Evolutionary conservation across 2,888 invertebrate genomes (phyloP), one percentile per base, ranked within the genome.

Genomic region (Rhimphoctona megacephalus): DNA sequence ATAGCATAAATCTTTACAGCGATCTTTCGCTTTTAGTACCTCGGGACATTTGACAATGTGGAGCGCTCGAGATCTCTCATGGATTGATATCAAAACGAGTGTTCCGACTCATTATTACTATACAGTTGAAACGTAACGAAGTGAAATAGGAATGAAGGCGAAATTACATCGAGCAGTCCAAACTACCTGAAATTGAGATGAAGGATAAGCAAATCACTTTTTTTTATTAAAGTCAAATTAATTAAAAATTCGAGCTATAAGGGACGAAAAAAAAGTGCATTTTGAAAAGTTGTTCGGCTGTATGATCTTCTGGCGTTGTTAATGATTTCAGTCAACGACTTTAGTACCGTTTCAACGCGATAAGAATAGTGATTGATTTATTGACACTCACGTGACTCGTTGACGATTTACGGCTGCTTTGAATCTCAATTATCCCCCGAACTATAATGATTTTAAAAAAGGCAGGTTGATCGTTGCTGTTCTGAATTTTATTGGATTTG

Each of bases 41-140:
- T 54, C 85, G 85, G 64, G 70, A 80, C 80, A 14, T 52, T 64
- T 72, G 81, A 81, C 81, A 52, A 54, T 19, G 61, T 36, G n/a
- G 64, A 46, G 30, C 39, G 17, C 39, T 57, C 61, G 39, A 39
- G 39, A 77, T 77, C 66, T 61, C 49, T 39, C 52, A 73, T 83
- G 52, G 30, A 74, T 46, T 33, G 43, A 7, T 52, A 70, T 25
- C 33, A n/a, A 52, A 76, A 39, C 9, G 76, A 54, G 36, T 61
- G 17, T 43, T 17, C 66, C 52, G 72, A 46, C 36, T 85, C 76
- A 81, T 70, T 46, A 25, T 14, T 46, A 64, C 25, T 19, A 5
- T 17, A n/a, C n/a, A n/a, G n/a, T 39, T 22, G 8, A 43, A 33
- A 61, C 17, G 39, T 57, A 39, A 74, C 36, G 43, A 61, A 74